Evolutionary conservation across 2,113 vertebrate species (phyloP), one percentile per base, ranked within the genome.

Genomic region (rabbit (Oryctolagus cuniculus)): DNA sequence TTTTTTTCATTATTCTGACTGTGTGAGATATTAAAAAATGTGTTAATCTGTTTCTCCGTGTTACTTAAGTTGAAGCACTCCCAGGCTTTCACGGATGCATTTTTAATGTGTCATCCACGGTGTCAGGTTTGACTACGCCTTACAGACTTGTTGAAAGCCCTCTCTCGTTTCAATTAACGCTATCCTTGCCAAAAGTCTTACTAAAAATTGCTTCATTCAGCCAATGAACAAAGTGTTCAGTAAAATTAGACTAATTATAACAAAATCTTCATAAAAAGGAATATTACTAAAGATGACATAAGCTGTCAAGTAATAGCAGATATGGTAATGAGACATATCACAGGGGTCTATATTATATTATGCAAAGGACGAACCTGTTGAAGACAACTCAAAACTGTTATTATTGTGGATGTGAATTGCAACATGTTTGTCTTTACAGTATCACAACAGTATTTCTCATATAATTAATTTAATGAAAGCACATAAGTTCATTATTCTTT

Each of bases 211-310:
- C 72, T 92, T 87, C 82, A 96, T 82, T 93, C 79, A 95, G 64
- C 79, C 82, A 95, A 81, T 83, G 95, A 91, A 92, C 90, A 93
- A 96, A 96, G 36, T 95, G 38, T 96, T 94, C 67, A 96, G 83
- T 89, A 94, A 97, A 96, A 97, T 24, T 95, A 85, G 89, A 25
- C n/a, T 92, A 92, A 93, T 58, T 82, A 94, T 91, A 91, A 95
- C 95, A 96, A 96, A 96, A 90, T 89, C 87, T 93, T 96, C 95
- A 83, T 91, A 69, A 96, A 93, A 79, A 96, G 95, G 90, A 82
- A 13, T 78, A 75, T 93, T 92, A 87, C 44, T 80, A 2, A 87
- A 96, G 95, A 89, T 55, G 16, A 38, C 64, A 51, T 10, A 92
- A 96, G 72, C 27, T 11, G 89, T 67, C 86, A 95, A 85, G 49